Base-by-base conservation (phyloP, 2,888 invertebrate genomes). In the Cecidostiba fungosa region DNA sequence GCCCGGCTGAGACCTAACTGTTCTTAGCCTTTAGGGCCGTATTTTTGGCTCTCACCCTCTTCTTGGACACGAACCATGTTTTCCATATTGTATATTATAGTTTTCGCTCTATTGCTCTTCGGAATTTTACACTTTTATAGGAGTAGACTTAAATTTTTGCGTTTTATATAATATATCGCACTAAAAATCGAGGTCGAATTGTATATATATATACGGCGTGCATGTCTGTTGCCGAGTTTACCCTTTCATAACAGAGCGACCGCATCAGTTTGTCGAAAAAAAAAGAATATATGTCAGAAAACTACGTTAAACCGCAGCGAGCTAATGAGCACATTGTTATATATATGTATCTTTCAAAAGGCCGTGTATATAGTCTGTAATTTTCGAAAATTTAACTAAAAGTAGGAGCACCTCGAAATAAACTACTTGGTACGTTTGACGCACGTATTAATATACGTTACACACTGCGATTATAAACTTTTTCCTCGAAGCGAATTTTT, bases 1-100 rank as follows among this genome's bases (percentile, higher is more conserved):
- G 43, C 10, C 12, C 23, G n/a, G 19, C 72, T 19, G 72, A n/a
- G n/a, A 84, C 84, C 84, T 84, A 84, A 84, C 84, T 84, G 84
- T 84, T 73, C 50, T 19, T 79, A 84, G 78, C 84, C 84, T 84
- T 84, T 84, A 69, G 74, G 73, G 50, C 77, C 82, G 36, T 23
- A 54, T 59, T 59, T 10, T 32, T 19, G 69, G 19, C 47, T 23
- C 23, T 47, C 70, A 70, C 50, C 62, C 36, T 77, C 59, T 77
- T 59, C 36, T 23, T 8, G 23, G 50, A 10, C 50, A 3, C n/a
- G 43, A 32, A 32, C 32, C 2, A 1, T 32, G 32, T 32, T 32
- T 32, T 32, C 32, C 32, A 32, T 32, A 3, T 3, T 32, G 32
- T 32, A 3, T 32, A 32, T 32, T 32, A 32, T 32, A 32, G 3